Conservation (phyloP, 2,888 invertebrate genomes). For the Caradrina clavipalpis region DNA sequence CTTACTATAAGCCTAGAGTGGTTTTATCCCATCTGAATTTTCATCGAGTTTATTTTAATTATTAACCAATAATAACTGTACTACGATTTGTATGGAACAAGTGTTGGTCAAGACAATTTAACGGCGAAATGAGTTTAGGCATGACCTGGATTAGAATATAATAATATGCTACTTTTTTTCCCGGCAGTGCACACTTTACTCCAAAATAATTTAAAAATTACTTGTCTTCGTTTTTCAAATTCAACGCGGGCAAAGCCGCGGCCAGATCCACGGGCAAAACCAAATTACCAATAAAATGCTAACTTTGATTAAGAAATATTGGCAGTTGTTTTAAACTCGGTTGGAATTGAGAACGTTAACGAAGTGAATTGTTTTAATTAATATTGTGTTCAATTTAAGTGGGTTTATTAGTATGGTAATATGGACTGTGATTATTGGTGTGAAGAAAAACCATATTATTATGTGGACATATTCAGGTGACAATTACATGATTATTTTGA, state of each 20-base stretch:
- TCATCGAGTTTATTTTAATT: too few relatives aligned
- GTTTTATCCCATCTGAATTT: too few relatives aligned
- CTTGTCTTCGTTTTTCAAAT: too few relatives aligned
- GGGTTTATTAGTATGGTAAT: not conserved
- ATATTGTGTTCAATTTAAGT: not conserved
- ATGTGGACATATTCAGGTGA: not conserved
- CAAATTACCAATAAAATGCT: conserved; percentile 37
- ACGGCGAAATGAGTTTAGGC: too few relatives aligned
- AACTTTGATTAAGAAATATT: conserved; percentile 50
- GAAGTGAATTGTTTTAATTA: conserved; percentile 16
- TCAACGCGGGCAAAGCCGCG: not conserved
- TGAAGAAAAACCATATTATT: not conserved
- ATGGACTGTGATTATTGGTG: not conserved
- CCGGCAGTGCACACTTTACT: too few relatives aligned
- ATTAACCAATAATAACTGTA: too few relatives aligned
- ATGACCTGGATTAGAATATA: too few relatives aligned
- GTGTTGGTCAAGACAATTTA: too few relatives aligned
- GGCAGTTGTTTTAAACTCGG: conserved; percentile 8
- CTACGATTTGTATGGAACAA: too few relatives aligned
- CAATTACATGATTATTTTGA: not conserved
- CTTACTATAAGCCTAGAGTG: too few relatives aligned
- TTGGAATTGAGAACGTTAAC: conserved; percentile 15
- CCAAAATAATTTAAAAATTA: too few relatives aligned
- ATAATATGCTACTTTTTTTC: too few relatives aligned
- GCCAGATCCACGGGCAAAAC: not conserved